Base-by-base conservation (phyloP, 2,113 vertebrate genomes). In the Poeciliopsis turrubarensis region DNA sequence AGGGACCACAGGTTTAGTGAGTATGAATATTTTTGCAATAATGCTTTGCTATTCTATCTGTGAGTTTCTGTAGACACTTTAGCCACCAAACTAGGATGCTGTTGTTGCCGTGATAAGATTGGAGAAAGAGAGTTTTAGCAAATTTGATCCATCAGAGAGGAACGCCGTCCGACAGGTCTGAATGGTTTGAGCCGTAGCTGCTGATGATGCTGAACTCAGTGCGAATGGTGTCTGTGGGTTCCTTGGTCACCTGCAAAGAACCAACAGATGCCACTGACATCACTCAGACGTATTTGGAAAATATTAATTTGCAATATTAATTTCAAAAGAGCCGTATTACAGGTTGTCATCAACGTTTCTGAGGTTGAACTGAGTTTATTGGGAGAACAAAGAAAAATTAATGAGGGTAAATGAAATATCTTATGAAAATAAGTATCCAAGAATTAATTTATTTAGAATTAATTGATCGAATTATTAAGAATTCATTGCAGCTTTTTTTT, bases 81-180 rank as follows among this genome's bases (percentile, higher is more conserved):
- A 79, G 80, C 73, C 65, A 31, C 34, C 19, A 54, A 44, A 25
- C 17, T 6, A 60, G 60, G 51, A 41, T 75, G 54, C 60, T 44
- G 41, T 32, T 19, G 15, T 54, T 70, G 74, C 60, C 65, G 31
- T 37, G 9, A 70, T 76, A 63, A 10, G 25, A 39, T 26, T 71
- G 66, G 22, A 44, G 61, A 37, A 70, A 65, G 51, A 63, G 25
- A 67, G 32, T 84, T 72, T 65, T 41, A 11, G 65, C 41, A 39
- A 9, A 8, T 22, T 1, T 54, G 27, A 4, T 12, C 41, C 31
- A 14, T 94, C 84, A 95, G 67, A 95, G 86, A 0, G 93, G 89
- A 1, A 95, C 93, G 1, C 93, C 94, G 0, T 95, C 95, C 26
- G 95, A 95, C 34, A 95, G 89, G 85, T 95, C 95, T 25, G 95